Evolutionary conservation across 2,888 invertebrate genomes (phyloP).

Genomic region (Microplitis deprimator): DNA sequence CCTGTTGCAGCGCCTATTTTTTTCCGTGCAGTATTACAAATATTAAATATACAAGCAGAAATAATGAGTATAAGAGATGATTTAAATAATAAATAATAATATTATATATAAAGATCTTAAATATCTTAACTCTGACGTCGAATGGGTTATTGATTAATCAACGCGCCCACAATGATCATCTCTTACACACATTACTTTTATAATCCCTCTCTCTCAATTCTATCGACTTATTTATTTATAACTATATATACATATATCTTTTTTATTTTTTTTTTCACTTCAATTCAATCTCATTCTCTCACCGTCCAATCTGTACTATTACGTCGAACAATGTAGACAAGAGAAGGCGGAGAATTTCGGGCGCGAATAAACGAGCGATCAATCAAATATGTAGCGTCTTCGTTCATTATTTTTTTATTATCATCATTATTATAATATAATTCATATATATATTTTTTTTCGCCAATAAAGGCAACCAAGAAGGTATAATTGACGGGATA

Average conservation of each 20-base stretch:
- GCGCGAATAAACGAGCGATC: slow-evolving; percentile 25
- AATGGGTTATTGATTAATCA: slow-evolving; percentile 51
- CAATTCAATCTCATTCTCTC: background rate
- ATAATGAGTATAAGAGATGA: too few species aligned
- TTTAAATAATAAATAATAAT: too few species aligned
- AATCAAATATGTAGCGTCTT: slow-evolving; percentile 31
- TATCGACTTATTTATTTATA: slow-evolving; percentile 13
- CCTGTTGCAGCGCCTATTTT: too few species aligned
- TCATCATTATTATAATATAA: background rate
- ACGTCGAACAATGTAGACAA: slow-evolving; percentile 24
- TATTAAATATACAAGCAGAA: too few species aligned
- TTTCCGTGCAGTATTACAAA: too few species aligned
- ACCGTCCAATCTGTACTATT: slow-evolving; percentile 8
- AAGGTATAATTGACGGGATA: slow-evolving; percentile 32
- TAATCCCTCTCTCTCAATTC: background rate
- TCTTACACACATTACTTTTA: slow-evolving; percentile 16
- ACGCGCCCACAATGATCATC: slow-evolving; percentile 20
- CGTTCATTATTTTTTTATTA: background rate
- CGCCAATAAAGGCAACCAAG: background rate
- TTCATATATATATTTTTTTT: background rate
- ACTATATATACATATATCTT: background rate
- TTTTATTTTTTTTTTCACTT: slow-evolving; percentile 12
- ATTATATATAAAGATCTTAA: slow-evolving; percentile 9
- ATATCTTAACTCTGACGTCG: slow-evolving; percentile 25
- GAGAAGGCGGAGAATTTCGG: slow-evolving; percentile 19